Base-by-base conservation (phyloP, 2,113 vertebrate species). In the Euleptes europaea region DNA sequence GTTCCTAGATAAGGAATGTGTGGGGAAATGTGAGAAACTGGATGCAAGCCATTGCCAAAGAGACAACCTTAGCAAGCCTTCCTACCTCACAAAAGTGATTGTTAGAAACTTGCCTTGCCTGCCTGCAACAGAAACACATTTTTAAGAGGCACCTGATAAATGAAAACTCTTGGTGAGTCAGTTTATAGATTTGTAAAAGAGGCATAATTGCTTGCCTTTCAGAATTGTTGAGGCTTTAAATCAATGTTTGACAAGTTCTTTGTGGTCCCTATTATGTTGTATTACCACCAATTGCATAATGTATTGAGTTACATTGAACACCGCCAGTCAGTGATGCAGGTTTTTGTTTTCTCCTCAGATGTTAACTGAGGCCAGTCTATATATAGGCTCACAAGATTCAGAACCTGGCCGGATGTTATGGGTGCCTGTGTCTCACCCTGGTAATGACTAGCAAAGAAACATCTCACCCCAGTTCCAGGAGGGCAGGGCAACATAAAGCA, bases 331-430 rank as follows among this genome's bases (percentile, higher is more conserved):
- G 67, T 35, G 67, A 35, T 35, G n/a, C n/a, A 69, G 67, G 33
- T 35, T 33, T 35, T 35, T 33, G 14, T 38, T 17, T 38, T 19
- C 4, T 33, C 67, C 67, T 69, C 9, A 15, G 33, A 2, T 65
- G 65, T 79, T 47, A 90, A 65, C 26, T 2, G 40, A 42, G 77
- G 40, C 77, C 15, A 2, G 28, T 15, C 47, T 26, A 21, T 44
- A 2, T 23, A 7, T 0, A 49, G 47, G 3, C 42, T 35, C 0
- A 0, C 0, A 14, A 40, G 54, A 1, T 67, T 74, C 66, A 67
- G 1, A 35, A 9, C 67, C 35, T 1, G 7, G 28, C 21, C 17
- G 35, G 69, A 21, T 8, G 19, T 38, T 38, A 19, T 70, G 35
- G 15, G 33, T 38, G 69, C 7, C 17, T 35, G 33, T 35, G 5